Base-by-base conservation (phyloP, 2,888 invertebrate species). In the Lacanobia oleracea region DNA sequence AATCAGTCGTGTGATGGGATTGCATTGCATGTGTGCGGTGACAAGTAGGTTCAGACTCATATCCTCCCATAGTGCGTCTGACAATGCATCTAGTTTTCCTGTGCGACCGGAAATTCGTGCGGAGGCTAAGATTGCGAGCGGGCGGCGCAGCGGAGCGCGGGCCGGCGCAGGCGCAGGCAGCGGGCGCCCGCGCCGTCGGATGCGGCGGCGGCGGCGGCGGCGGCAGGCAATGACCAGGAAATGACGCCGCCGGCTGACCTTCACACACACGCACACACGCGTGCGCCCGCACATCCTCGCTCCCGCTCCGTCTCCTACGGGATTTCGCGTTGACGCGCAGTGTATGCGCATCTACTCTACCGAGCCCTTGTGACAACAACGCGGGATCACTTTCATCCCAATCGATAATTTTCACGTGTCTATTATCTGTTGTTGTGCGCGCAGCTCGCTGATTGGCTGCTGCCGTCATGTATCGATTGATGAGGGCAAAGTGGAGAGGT, bases 241-340 rank as follows among this genome's bases (percentile, higher is more conserved):
- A 95, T 95, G 95, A 94, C 94, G 95, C 95, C 94, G 95, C 93
- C 95, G 89, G 90, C 87, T 95, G 95, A 95, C 95, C 95, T 95
- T 95, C 95, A 85, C 90, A 75, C 88, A 84, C 89, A 87, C 87
- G 85, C 86, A 75, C 84, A 78, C 81, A 51, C 60, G 40, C 75
- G 56, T 72, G 76, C 86, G 80, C 87, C 78, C 73, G 86, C 87
- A 87, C 90, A 88, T 85, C 89, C 89, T 89, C 82, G 78, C 87
- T 87, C 88, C 88, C 86, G 82, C 87, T 27, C 40, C 62, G 76
- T 69, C 81, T 75, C 69, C 81, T 88, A 85, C 88, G 88, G 84
- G 82, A 83, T 81, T 84, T 87, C 82, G 84, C 85, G 82, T 80
- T 72, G 77, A 68, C 50, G 65, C 57, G 64, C 59, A 65, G 54